Evolutionary conservation across 2,888 invertebrate species (phyloP).

Genomic region (Myopa testacea): DNA sequence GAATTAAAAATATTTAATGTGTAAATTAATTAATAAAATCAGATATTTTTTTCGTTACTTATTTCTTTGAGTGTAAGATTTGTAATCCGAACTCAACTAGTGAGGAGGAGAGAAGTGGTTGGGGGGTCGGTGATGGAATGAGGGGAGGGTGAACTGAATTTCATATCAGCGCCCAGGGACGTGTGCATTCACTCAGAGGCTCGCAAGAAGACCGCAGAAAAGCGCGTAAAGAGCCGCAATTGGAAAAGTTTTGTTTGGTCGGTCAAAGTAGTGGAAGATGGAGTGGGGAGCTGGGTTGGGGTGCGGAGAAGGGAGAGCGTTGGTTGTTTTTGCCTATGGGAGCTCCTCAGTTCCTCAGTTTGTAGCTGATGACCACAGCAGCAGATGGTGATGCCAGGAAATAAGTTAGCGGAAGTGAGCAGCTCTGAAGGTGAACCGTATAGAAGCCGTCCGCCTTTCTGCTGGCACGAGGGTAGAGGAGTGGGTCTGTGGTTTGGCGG

Average conservation of each 20-base stretch:
- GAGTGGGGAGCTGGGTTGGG: neutral
- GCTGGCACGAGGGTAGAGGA: too few species aligned
- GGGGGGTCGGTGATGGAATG: neutral
- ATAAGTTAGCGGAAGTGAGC: neutral
- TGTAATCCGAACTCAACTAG: too few species aligned
- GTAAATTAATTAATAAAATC: too few species aligned
- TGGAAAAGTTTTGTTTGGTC: slow-evolving; percentile 26
- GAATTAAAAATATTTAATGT: too few species aligned
- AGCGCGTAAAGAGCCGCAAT: slow-evolving; percentile 31
- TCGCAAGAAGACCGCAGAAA: slow-evolving; percentile 9
- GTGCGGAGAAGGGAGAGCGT: neutral
- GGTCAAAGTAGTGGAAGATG: neutral
- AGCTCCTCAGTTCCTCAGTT: neutral
- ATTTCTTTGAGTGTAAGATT: too few species aligned
- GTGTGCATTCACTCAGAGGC: slow-evolving; percentile 22
- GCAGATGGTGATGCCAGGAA: neutral
- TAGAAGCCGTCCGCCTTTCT: too few species aligned
- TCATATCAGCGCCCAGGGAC: slow-evolving; percentile 27
- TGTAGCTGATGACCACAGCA: neutral
- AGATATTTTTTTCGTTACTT: too few species aligned
- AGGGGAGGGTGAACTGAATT: slow-evolving; percentile 4
- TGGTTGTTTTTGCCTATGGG: neutral
- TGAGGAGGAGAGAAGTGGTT: neutral
- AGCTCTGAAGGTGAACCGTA: too few species aligned
- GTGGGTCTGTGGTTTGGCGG: too few species aligned